A percentile compares a stretch with the other conserved stretches of the same genome.
phyloP scores from a whole-genome alignment of 2,113 vertebrate species.

The Rhea pennata region DNA sequence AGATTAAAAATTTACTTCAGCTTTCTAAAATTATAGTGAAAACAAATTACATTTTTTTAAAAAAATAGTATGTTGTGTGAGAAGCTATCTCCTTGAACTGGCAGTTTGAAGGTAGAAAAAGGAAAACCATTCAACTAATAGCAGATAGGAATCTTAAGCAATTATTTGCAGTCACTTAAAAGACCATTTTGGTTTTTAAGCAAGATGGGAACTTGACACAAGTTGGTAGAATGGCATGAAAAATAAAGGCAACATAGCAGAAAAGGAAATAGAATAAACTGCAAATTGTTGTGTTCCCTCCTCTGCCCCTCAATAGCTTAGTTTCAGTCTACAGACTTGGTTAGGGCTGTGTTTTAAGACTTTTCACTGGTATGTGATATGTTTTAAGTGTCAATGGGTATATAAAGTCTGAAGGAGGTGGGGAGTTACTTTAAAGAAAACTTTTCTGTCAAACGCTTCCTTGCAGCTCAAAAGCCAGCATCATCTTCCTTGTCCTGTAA shows the following conservation, averaged over 20 bases:
- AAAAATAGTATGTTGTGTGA: not conserved
- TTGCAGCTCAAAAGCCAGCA: not conserved
- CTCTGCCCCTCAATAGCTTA: not conserved
- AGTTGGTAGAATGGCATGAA: not conserved
- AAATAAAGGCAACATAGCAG: not conserved
- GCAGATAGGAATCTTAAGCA: not conserved
- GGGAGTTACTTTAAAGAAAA: not conserved
- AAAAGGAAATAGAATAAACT: not conserved
- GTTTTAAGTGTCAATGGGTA: not conserved
- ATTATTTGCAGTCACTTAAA: not conserved
- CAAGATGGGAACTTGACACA: not conserved
- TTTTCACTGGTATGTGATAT: not conserved
- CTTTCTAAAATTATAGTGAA: not conserved
- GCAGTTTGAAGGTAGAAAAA: not conserved
- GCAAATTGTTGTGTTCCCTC: not conserved
- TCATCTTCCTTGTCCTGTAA: not conserved
- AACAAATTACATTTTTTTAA: not conserved
- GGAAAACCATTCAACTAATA: not conserved
- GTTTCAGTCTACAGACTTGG: not conserved
- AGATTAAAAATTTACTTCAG: not conserved
- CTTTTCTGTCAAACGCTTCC: not conserved
- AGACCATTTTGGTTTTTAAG: not conserved
- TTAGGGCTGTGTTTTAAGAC: not conserved
- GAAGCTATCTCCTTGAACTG: not conserved
- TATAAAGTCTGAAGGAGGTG: not conserved